phyloP scores from a whole-genome alignment of 1,140 invertebrate species.

The Saccostrea cuccullata region DNA sequence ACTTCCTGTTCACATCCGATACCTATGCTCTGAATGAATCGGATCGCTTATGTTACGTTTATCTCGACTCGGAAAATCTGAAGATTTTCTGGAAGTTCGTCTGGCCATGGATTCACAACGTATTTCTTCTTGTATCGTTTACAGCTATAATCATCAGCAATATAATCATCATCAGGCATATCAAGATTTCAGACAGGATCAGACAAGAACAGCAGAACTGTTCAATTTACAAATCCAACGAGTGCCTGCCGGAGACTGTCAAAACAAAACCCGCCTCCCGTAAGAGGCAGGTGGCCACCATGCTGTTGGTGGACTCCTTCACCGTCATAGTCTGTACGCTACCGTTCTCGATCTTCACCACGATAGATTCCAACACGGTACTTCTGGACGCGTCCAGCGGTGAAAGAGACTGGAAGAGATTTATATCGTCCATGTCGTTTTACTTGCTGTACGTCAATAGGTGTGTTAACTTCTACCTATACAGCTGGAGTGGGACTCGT shows the following conservation, averaged over 20 bases:
- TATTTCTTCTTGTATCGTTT: conserved; percentile 66
- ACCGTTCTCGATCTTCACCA: conserved; percentile 64
- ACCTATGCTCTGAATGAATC: conserved; percentile 54
- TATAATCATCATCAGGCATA: conserved; percentile 66
- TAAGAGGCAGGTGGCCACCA: conserved; percentile 63
- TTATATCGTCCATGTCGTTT: conserved; percentile 64
- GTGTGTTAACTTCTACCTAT: conserved; percentile 71
- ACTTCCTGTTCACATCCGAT: conserved; percentile 63
- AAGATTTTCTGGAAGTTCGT: conserved; percentile 55
- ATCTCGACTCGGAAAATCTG: conserved; percentile 43
- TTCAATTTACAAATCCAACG: conserved; percentile 21
- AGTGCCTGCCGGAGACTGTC: background rate
- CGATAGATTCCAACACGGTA: conserved; percentile 45
- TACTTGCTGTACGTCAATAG: conserved; percentile 72
- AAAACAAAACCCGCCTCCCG: conserved; percentile 35
- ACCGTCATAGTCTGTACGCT: conserved; percentile 67
- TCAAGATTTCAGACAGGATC: conserved; percentile 56
- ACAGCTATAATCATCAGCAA: conserved; percentile 69
- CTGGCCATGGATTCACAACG: conserved; percentile 69
- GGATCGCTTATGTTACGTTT: conserved; percentile 63
- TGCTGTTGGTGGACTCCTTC: conserved; percentile 68
- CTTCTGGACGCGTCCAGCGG: conserved; percentile 41
- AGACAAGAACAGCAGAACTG: background rate
- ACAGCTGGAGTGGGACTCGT: conserved; percentile 68
- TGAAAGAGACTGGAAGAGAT: conserved; percentile 51